Conservation (phyloP, 1,140 invertebrate genomes). For the Scaptomyza graminum region DNA sequence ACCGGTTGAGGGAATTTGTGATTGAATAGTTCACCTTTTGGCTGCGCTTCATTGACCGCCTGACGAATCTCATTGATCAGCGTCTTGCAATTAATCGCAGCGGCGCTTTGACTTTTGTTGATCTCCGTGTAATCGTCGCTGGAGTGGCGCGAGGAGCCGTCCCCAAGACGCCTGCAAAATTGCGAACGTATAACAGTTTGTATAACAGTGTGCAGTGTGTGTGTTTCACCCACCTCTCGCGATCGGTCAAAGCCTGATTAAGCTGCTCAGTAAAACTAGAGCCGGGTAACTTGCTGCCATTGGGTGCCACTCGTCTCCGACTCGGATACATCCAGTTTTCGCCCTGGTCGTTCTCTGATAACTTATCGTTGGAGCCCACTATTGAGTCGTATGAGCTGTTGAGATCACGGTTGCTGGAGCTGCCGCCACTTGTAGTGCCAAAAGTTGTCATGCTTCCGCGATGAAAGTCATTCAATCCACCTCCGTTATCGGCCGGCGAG, state of each 20-base stretch:
- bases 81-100: conserved; percentile 87
- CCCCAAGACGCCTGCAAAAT: conserved; percentile 80
- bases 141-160: conserved; percentile 86
- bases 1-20: conserved; percentile 13
- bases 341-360: conserved; percentile 78
- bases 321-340: conserved; percentile 84
- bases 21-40: conserved; percentile 87
- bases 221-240: conserved; percentile 86
- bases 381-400: conserved; percentile 84
- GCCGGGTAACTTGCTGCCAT: conserved; percentile 84
- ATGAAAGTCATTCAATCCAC: conserved; percentile 73
- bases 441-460: conserved; percentile 81
- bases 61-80: conserved; percentile 92
- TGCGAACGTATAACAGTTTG: conserved; percentile 48
- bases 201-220: conserved; percentile 21
- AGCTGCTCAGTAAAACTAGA: conserved; percentile 92
- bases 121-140: conserved; percentile 87
- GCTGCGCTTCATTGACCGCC: conserved; percentile 92
- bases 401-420: conserved; percentile 77
- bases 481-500: conserved; percentile 66
- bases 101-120: conserved; percentile 85
- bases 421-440: conserved; percentile 53
- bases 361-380: conserved; percentile 82
- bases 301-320: conserved; percentile 80
- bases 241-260: conserved; percentile 91